A percentile compares a stretch with the other conserved stretches of the same genome.
phyloP scores from a whole-genome alignment of 2,113 vertebrate genomes.

The Bombycilla garrulus region DNA sequence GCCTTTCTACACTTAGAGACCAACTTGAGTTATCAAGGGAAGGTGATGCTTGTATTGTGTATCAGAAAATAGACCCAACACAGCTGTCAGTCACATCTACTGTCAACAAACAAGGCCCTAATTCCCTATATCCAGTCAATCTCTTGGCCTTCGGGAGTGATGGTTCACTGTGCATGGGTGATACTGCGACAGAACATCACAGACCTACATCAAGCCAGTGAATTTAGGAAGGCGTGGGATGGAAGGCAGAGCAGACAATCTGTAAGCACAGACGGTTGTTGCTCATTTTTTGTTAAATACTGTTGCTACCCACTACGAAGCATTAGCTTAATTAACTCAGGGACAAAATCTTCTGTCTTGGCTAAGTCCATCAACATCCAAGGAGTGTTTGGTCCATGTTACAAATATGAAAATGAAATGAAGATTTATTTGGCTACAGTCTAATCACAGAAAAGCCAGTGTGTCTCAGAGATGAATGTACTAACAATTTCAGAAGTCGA shows the following conservation, averaged over 20 bases:
- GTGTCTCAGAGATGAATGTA: slow-evolving; percentile 21
- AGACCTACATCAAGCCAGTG: background rate
- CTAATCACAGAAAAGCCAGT: slow-evolving; percentile 17
- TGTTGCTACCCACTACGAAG: background rate
- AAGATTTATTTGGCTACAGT: slow-evolving; percentile 33
- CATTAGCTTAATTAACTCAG: slow-evolving; percentile 38
- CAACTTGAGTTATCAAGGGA: background rate
- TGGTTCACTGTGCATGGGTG: background rate
- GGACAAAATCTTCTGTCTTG: slow-evolving; percentile 28
- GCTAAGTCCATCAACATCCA: background rate
- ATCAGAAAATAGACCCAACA: background rate
- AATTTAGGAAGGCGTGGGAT: background rate
- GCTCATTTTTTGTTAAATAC: background rate
- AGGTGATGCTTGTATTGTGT: background rate
- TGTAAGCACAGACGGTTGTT: slow-evolving; percentile 21
- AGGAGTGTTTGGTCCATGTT: background rate
- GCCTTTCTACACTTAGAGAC: background rate
- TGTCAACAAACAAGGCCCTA: background rate
- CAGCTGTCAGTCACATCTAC: background rate
- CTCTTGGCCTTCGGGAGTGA: background rate
- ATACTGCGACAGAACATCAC: background rate
- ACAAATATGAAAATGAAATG: slow-evolving; percentile 32
- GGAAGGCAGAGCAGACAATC: background rate
- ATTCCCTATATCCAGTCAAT: background rate
- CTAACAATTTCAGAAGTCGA: slow-evolving; percentile 50